These are phyloP conservation scores for Solenopsis invicta DNA, from an alignment of 1,140 invertebrate genomes.

Conservation along the genomic window DNA sequence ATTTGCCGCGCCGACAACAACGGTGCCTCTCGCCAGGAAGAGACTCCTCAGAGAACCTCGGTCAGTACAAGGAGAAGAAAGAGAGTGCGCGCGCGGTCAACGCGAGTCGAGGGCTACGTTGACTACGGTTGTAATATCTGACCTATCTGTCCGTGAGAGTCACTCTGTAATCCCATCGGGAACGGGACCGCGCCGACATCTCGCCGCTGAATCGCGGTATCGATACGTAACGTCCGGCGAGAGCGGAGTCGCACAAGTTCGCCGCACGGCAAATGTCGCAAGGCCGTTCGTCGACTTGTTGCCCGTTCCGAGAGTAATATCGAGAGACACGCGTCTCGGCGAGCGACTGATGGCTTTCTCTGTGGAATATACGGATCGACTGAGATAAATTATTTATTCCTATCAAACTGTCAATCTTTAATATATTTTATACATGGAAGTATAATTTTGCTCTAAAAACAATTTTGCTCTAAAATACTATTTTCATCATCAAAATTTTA, in stretches of 20 bases:
- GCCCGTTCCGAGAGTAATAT: constrained; percentile 37
- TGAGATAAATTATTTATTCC: background rate
- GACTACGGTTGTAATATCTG: constrained; percentile 43
- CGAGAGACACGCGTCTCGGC: background rate
- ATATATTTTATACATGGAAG: background rate
- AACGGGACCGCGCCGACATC: constrained; percentile 46
- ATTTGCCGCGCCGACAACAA: constrained; percentile 52
- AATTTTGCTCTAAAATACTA: background rate
- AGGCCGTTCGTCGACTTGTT: constrained; percentile 72
- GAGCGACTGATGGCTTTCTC: background rate
- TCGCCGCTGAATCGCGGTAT: constrained; percentile 39
- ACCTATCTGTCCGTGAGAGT: constrained; percentile 45
- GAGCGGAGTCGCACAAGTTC: constrained; percentile 48
- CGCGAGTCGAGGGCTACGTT: constrained; percentile 3
- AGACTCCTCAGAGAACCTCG: background rate
- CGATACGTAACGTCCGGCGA: constrained; percentile 42
- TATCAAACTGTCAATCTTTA: background rate
- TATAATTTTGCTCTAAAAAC: background rate
- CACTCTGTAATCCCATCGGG: constrained; percentile 34
- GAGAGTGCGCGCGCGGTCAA: constrained; percentile 16
- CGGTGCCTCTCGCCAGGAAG: constrained; percentile 26
- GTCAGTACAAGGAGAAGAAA: constrained; percentile 22
- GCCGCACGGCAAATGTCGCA: constrained; percentile 70
- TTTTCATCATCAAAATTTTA: background rate
- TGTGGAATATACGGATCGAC: background rate